Base-by-base conservation (phyloP, 1,140 invertebrate genomes). In the Mactra quadrangularis region DNA sequence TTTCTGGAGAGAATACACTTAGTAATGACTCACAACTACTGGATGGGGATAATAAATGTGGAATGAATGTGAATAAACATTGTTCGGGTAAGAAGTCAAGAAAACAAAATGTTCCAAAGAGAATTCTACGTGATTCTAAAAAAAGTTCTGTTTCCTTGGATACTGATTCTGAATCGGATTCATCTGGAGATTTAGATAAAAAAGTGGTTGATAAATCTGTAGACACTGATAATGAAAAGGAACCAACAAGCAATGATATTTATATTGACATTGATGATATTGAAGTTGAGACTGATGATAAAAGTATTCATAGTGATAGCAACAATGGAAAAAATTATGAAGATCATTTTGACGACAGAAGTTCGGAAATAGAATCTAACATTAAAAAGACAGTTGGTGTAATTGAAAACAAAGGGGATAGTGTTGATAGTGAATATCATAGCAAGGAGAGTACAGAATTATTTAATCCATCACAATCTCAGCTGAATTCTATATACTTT, bases 81-180 rank as follows among this genome's bases (percentile, higher is more conserved):
- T 27, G 3, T n/a, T 68, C 50, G 17, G 31, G 13, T 15, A 78
- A 66, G 25, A 66, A 64, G 25, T 78, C 75, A 17, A 50, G 75
- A 19, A 78, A 78, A 29, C 75, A 78, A 47, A 17, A 64, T 35
- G 60, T 68, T 3, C 75, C 75, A 35, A 78, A 68, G 33, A 50
- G 60, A 62, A 35, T 76, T 15, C 6, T 41, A 41, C 38, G 38
- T 41, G 38, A 41, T 41, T 6, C 38, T 41, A 15, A 41, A 41
- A 15, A 41, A 41, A 7, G 6, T 41, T 6, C 15, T 41, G 38
- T 15, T 7, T 15, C 6, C 38, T 41, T 45, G n/a, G 22, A 35
- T 41, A 45, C 19, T 4, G 38, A 35, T 41, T 22, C 22, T 0
- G 13, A 33, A n/a, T 19, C 6, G 17, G n/a, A 29, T 3, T 7